A percentile compares a stretch with the other conserved stretches of the same genome.
Evolutionary conservation across 2,888 invertebrate genomes (phyloP).

Genomic region (Pristionchus fissidentatus): DNA sequence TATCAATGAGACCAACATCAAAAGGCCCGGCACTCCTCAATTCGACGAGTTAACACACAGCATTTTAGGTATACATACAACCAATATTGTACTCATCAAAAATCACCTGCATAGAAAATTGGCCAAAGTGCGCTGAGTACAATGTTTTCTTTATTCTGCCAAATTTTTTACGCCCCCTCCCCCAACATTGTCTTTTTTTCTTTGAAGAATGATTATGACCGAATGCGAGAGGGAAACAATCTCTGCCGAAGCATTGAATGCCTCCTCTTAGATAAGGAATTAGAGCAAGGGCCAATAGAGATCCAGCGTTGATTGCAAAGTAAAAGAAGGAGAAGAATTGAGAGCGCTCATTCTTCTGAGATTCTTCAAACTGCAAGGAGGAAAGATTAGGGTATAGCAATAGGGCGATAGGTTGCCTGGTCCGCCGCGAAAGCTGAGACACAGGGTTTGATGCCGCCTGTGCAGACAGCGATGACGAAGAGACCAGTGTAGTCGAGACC

Average conservation of each 20-base stretch:
- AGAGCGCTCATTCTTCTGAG: slow-evolving; percentile 85
- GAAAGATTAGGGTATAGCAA: slow-evolving; percentile 58
- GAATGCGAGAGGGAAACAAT: slow-evolving; percentile 75
- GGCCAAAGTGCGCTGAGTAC: no score
- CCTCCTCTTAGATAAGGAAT: slow-evolving; percentile 74
- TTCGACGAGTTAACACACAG: no score
- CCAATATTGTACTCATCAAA: no score
- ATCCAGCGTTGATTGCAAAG: slow-evolving; percentile 90
- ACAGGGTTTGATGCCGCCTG: slow-evolving; percentile 96
- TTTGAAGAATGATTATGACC: no score
- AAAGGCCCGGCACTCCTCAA: slow-evolving; percentile 70
- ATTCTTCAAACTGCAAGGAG: slow-evolving; percentile 66
- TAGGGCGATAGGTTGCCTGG: slow-evolving; percentile 76
- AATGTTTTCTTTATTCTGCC: no score
- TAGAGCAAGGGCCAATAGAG: slow-evolving; percentile 70
- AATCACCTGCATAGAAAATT: no score
- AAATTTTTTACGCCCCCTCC: no score
- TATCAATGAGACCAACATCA: slow-evolving; percentile 72
- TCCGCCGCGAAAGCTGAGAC: slow-evolving; percentile 96
- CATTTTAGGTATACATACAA: no score
- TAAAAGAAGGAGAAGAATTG: slow-evolving; percentile 95
- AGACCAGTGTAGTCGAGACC: slow-evolving; percentile 80
- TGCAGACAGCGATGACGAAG: slow-evolving; percentile 87
- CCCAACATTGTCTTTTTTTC: no score
- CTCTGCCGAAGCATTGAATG: slow-evolving; percentile 72